A percentile compares a stretch with the other conserved stretches of the same genome.
These are phyloP conservation scores for Melinaea menophilus DNA, from an alignment of 2,888 invertebrate species.

Conservation along the genomic window DNA sequence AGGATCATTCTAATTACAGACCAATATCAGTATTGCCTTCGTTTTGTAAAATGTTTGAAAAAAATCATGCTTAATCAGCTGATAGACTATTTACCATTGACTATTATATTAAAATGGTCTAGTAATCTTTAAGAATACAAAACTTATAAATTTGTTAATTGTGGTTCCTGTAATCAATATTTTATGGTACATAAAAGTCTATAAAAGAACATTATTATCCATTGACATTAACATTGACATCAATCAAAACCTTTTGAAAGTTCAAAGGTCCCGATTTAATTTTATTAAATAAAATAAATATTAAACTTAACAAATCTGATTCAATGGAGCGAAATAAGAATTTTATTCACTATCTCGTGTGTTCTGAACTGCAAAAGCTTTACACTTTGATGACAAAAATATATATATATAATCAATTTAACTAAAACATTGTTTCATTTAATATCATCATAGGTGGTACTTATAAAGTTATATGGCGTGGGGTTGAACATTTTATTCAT, in stretches of 20 bases:
- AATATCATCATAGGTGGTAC: constrained; percentile 12
- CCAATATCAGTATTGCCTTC: too few relatives aligned
- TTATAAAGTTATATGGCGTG: constrained; percentile 17
- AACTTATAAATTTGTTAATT: too few relatives aligned
- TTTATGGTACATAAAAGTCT: constrained; percentile 32
- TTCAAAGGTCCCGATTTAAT: background rate
- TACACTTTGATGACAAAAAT: background rate
- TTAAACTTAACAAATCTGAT: background rate
- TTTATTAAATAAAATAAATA: background rate
- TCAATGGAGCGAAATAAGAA: constrained; percentile 3
- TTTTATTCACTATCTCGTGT: background rate
- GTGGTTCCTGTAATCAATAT: too few relatives aligned
- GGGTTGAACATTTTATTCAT: constrained; percentile 15
- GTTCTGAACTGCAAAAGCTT: background rate
- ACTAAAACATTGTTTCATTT: constrained; percentile 9
- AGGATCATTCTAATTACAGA: too few relatives aligned
- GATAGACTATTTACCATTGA: too few relatives aligned
- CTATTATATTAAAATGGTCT: too few relatives aligned
- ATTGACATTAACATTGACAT: constrained; percentile 28
- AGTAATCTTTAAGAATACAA: too few relatives aligned
- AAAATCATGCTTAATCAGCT: too few relatives aligned
- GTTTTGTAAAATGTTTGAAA: too few relatives aligned
- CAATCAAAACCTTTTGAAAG: background rate
- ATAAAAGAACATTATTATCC: too few relatives aligned
- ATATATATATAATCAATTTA: background rate